Conservation (phyloP, 1,140 invertebrate genomes). For the Calosoma granatense region DNA sequence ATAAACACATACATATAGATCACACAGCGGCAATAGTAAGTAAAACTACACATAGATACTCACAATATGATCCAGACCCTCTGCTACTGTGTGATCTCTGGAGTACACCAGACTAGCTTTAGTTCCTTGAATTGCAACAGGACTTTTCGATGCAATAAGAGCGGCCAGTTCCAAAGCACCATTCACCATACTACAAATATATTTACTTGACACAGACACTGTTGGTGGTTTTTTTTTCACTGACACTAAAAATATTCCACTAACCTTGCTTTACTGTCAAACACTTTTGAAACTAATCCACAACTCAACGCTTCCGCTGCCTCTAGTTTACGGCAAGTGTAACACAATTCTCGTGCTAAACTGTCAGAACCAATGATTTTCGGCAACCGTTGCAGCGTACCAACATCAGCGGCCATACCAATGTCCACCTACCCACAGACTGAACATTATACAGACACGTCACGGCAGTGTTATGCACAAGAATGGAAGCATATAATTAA, state of each 20-base stretch:
- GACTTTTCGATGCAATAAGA: conserved; percentile 81
- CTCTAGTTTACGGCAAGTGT: conserved; percentile 72
- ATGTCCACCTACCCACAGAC: conserved; percentile 42
- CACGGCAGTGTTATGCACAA: not conserved
- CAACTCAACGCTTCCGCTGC: conserved; percentile 66
- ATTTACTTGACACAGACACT: not conserved
- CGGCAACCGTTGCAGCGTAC: conserved; percentile 86
- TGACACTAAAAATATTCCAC: conserved; percentile 15
- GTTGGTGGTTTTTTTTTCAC: not conserved
- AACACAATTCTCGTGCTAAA: conserved; percentile 75
- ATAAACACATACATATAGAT: not conserved
- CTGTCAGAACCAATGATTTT: conserved; percentile 85
- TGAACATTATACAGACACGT: conserved; percentile 5
- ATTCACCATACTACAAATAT: conserved; percentile 49
- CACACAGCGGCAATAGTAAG: not conserved
- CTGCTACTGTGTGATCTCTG: conserved; percentile 73
- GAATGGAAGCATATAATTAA: not conserved
- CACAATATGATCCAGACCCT: conserved; percentile 82
- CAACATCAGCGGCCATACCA: conserved; percentile 91
- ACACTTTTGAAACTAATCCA: conserved; percentile 69
- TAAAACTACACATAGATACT: conserved; percentile 32
- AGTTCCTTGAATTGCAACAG: conserved; percentile 84
- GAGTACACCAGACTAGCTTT: conserved; percentile 80
- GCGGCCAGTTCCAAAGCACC: conserved; percentile 63
- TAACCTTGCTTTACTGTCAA: conserved; percentile 58